Percentiles rank a stretch among this genome's conserved stretches.
phyloP scores from a whole-genome alignment of 1,140 invertebrate genomes.

The Agrypnia vestita region DNA sequence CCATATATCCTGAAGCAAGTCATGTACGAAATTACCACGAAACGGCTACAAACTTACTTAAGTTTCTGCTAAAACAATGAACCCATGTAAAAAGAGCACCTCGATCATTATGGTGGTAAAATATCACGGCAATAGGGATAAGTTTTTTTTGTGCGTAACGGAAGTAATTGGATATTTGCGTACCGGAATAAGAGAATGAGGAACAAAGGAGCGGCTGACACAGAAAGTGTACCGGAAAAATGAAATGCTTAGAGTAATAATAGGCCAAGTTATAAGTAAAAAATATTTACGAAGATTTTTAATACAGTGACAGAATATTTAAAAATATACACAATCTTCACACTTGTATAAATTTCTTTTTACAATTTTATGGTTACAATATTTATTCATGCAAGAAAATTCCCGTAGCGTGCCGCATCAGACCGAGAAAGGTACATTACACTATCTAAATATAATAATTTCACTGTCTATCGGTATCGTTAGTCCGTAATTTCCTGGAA shows the following conservation, averaged over 20 bases:
- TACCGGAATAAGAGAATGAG: conserved; percentile 32
- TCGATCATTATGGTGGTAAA: neutral
- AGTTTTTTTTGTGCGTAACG: conserved; percentile 7
- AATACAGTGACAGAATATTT: no score
- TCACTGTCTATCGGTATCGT: no score
- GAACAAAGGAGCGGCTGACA: conserved; percentile 48
- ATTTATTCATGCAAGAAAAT: no score
- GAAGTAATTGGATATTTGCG: conserved; percentile 26
- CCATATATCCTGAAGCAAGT: conserved; percentile 34
- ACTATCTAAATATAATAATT: no score
- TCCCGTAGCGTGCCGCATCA: no score
- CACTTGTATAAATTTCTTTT: no score
- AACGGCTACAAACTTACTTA: neutral
- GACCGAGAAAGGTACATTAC: no score
- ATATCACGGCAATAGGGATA: neutral
- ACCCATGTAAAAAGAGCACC: neutral
- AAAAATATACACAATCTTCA: no score
- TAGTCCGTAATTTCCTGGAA: no score
- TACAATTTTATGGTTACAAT: no score
- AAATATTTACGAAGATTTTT: no score
- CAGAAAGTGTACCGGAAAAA: conserved; percentile 56
- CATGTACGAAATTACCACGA: conserved; percentile 54
- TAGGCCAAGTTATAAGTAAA: neutral
- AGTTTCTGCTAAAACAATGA: neutral
- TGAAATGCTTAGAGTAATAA: conserved; percentile 27